Percentiles rank a stretch among this genome's conserved stretches.
These are phyloP conservation scores for Drosophila guanche DNA, from an alignment of 1,140 invertebrate species.

Conservation along the genomic window DNA sequence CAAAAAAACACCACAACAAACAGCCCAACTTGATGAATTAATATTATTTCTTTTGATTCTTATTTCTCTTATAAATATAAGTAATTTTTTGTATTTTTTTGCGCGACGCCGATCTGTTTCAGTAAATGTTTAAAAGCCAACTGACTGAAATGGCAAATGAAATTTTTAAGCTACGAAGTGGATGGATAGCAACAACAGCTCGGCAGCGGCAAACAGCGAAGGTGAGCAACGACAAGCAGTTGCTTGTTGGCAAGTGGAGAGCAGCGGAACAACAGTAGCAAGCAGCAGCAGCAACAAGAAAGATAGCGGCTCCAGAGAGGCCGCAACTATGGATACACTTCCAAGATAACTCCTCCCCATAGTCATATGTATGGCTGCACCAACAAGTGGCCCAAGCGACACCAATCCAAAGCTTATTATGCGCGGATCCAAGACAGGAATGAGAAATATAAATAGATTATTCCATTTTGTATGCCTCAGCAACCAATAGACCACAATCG, in stretches of 20 bases:
- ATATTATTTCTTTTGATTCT: slow-evolving; percentile 23
- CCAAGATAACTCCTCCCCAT: no score
- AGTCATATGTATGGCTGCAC: no score
- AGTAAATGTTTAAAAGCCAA: slow-evolving; percentile 83
- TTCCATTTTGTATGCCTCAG: no score
- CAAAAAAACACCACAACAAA: slow-evolving; percentile 16
- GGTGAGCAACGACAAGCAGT: slow-evolving; percentile 57
- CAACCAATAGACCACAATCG: no score
- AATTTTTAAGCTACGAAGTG: slow-evolving; percentile 38
- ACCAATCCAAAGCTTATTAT: no score
- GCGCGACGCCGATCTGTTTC: slow-evolving; percentile 76
- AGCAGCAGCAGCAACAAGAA: slow-evolving; percentile 37
- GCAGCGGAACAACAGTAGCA: slow-evolving; percentile 54
- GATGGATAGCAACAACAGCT: slow-evolving; percentile 13
- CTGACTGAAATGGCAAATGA: slow-evolving; percentile 75
- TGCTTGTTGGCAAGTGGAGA: slow-evolving; percentile 21
- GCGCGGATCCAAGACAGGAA: no score
- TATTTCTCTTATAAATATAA: slow-evolving; percentile 17
- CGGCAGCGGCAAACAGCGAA: slow-evolving; percentile 48
- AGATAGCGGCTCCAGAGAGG: background rate
- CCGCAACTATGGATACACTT: no score
- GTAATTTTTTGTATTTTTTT: slow-evolving; percentile 24
- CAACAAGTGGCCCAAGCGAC: no score
- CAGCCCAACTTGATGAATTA: background rate
- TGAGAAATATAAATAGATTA: no score